Evolutionary conservation across 1,140 invertebrate species (phyloP).

Genomic region (Pseudomyrmex dendroicus): DNA sequence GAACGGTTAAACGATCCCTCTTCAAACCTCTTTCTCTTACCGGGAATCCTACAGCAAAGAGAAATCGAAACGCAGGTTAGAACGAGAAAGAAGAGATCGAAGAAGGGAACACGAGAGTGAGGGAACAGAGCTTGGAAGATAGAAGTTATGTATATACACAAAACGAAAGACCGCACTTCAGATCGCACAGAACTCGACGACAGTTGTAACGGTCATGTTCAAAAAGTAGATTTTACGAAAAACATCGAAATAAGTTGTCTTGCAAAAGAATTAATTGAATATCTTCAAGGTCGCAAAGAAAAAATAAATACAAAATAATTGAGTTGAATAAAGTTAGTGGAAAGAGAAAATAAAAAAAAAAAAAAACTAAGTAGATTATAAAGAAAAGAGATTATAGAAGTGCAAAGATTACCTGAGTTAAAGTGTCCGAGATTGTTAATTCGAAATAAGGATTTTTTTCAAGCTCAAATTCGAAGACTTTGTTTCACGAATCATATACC

Average conservation of each 20-base stretch:
- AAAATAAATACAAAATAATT: too few species aligned
- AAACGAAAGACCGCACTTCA: constrained; percentile 72
- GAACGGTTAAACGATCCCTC: constrained; percentile 78
- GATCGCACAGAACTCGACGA: constrained; percentile 61
- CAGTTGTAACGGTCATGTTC: not conserved
- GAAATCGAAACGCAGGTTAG: constrained; percentile 52
- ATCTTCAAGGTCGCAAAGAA: not conserved
- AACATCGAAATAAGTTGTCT: not conserved
- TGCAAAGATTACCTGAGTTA: not conserved
- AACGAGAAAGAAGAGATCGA: constrained; percentile 71
- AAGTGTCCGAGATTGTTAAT: not conserved
- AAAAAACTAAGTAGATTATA: too few species aligned
- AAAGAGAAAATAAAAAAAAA: too few species aligned
- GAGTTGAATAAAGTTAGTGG: too few species aligned
- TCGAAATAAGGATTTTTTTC: not conserved
- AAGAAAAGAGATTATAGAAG: not conserved
- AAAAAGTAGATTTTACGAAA: not conserved
- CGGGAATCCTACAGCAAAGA: constrained; percentile 70
- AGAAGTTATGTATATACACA: constrained; percentile 73
- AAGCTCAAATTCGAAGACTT: not conserved
- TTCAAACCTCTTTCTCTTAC: constrained; percentile 71
- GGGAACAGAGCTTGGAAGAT: constrained; percentile 62
- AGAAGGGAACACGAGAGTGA: constrained; percentile 65
- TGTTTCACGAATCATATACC: not conserved
- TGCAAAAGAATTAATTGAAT: not conserved